phyloP scores from a whole-genome alignment of 2,888 invertebrate genomes.

The Epiblema foenella region DNA sequence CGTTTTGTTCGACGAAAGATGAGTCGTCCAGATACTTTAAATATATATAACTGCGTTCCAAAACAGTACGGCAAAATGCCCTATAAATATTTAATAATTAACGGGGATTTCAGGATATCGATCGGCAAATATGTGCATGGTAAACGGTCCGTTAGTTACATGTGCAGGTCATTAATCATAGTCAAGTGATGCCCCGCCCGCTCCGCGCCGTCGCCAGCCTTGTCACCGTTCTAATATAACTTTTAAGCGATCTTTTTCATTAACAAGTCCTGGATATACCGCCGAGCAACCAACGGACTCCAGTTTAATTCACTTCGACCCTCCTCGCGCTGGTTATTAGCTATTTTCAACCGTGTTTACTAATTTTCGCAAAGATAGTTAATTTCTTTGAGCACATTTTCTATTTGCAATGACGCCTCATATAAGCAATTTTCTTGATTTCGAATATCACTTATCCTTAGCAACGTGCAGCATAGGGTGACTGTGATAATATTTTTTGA shows the following conservation, averaged over 20 bases:
- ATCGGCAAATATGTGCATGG: slow-evolving; percentile 57
- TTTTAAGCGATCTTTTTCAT: slow-evolving; percentile 64
- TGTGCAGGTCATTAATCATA: slow-evolving; percentile 60
- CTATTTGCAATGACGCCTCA: too few relatives aligned
- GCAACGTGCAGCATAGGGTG: too few relatives aligned
- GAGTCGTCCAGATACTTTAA: neutral
- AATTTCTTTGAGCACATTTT: slow-evolving; percentile 18
- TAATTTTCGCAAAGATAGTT: slow-evolving; percentile 45
- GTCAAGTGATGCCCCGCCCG: slow-evolving; percentile 41
- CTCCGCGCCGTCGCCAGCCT: slow-evolving; percentile 28
- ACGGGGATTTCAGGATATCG: slow-evolving; percentile 51
- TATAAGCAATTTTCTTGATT: too few relatives aligned
- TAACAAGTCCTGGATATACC: slow-evolving; percentile 58
- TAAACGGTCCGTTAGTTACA: slow-evolving; percentile 50
- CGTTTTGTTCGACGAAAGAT: too few relatives aligned
- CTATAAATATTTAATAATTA: slow-evolving; percentile 47
- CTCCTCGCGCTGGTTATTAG: slow-evolving; percentile 50
- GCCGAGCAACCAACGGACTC: slow-evolving; percentile 54
- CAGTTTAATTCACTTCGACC: slow-evolving; percentile 62
- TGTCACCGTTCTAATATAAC: slow-evolving; percentile 52
- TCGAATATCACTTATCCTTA: too few relatives aligned
- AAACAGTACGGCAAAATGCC: slow-evolving; percentile 21
- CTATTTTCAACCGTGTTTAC: slow-evolving; percentile 51
- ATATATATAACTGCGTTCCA: neutral
- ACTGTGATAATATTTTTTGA: too few relatives aligned